These are phyloP conservation scores for Cyclina sinensis DNA, from an alignment of 1,140 invertebrate genomes.

Conservation along the genomic window DNA sequence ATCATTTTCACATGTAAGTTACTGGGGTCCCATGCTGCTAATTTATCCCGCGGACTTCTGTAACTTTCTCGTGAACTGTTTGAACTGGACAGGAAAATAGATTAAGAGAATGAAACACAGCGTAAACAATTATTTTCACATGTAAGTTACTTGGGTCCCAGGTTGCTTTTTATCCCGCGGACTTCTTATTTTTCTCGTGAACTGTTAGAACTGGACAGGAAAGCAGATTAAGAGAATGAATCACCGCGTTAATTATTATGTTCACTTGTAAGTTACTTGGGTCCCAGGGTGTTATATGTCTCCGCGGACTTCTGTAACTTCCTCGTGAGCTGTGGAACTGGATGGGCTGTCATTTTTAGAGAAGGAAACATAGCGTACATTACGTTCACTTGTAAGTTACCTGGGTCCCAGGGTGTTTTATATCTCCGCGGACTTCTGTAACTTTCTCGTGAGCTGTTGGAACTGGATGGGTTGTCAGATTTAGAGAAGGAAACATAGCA, in stretches of 20 bases:
- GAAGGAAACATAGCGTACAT: not conserved
- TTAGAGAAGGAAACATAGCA: too few relatives aligned
- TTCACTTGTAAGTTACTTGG: not conserved
- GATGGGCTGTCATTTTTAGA: not conserved
- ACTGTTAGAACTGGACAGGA: not conserved
- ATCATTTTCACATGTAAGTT: too few relatives aligned
- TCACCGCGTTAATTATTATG: too few relatives aligned
- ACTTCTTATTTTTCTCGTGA: too few relatives aligned
- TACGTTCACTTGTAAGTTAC: not conserved
- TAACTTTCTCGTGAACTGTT: not conserved
- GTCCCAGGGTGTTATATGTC: too few relatives aligned
- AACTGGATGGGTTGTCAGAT: too few relatives aligned
- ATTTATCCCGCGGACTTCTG: not conserved
- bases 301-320: not conserved
- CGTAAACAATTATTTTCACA: not conserved
- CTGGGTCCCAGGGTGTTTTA: not conserved
- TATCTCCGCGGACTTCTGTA: conserved; percentile 10
- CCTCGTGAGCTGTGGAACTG: not conserved
- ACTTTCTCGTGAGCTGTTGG: not conserved
- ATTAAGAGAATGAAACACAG: not conserved
- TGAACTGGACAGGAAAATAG: not conserved
- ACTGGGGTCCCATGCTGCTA: not conserved
- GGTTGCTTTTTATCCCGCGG: not conserved
- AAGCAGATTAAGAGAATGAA: too few relatives aligned
- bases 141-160: conserved; percentile 20